Evolutionary conservation across 2,888 invertebrate genomes (phyloP).

Genomic region (Cremastinae sp.): DNA sequence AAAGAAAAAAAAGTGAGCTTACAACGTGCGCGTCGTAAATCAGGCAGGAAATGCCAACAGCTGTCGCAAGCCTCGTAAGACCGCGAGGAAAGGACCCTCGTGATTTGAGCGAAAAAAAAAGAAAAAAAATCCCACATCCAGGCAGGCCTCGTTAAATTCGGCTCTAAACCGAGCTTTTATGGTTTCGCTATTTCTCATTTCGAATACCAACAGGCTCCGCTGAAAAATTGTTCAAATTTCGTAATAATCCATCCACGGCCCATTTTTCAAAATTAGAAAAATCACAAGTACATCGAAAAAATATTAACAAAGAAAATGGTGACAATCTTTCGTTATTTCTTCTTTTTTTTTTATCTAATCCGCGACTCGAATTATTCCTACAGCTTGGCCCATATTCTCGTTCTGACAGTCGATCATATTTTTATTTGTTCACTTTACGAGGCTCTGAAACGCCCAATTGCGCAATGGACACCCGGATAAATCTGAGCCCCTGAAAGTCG

Average conservation of each 20-base stretch:
- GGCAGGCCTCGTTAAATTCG: neutral
- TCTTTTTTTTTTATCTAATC: too few species aligned
- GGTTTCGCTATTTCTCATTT: neutral
- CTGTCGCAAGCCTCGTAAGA: too few species aligned
- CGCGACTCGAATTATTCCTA: neutral
- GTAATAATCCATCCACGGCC: too few species aligned
- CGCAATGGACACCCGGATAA: neutral
- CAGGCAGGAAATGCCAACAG: too few species aligned
- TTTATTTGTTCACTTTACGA: constrained; percentile 1
- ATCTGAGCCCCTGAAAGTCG: neutral
- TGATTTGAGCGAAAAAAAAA: neutral
- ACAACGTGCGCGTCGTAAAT: too few species aligned
- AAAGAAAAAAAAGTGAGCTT: too few species aligned
- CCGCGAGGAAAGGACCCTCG: too few species aligned
- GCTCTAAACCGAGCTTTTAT: neutral
- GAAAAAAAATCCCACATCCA: neutral
- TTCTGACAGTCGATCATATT: neutral
- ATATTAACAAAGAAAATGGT: too few species aligned
- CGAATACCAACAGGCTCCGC: neutral
- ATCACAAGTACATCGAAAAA: too few species aligned
- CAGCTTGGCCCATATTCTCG: neutral
- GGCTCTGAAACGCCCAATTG: constrained; percentile 3
- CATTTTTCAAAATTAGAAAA: too few species aligned
- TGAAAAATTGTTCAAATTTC: too few species aligned
- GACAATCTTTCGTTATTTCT: too few species aligned